Conservation (phyloP, 1,140 invertebrate species). For the Leptinotarsa lineolata region DNA sequence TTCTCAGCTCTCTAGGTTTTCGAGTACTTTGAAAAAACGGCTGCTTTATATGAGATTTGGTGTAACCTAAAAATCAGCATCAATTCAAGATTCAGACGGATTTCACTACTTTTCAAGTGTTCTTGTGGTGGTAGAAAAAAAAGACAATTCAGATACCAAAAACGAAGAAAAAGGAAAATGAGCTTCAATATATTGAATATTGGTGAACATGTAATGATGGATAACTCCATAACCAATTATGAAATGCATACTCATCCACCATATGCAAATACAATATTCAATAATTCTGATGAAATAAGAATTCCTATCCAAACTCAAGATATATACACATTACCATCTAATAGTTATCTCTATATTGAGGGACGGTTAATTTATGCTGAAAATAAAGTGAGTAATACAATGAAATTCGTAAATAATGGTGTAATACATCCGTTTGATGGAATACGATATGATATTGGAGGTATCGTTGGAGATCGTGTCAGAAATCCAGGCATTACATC, state of each 20-base stretch:
- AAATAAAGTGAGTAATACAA: too few species aligned
- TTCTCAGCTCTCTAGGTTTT: background rate
- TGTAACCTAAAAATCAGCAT: background rate
- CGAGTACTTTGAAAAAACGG: background rate
- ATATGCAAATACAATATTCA: background rate
- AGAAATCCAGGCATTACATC: background rate
- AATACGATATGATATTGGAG: background rate
- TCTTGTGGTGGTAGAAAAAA: background rate
- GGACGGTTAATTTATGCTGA: too few species aligned
- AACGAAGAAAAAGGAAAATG: background rate
- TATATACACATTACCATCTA: background rate
- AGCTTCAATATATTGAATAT: background rate
- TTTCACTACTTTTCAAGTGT: background rate
- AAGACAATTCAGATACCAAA: too few species aligned
- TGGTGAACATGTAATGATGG: background rate
- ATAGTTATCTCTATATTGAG: background rate
- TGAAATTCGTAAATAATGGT: background rate
- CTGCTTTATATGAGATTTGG: background rate
- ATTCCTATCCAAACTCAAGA: background rate
- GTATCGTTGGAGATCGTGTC: background rate
- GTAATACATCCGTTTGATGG: background rate
- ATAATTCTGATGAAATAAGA: constrained; percentile 6
- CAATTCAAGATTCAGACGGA: background rate
- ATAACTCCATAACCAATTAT: background rate
- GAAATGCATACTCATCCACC: background rate